A percentile compares a stretch with the other conserved stretches of the same genome.
Conservation (phyloP, 1,140 invertebrate species). For the Goniozus legneri region DNA sequence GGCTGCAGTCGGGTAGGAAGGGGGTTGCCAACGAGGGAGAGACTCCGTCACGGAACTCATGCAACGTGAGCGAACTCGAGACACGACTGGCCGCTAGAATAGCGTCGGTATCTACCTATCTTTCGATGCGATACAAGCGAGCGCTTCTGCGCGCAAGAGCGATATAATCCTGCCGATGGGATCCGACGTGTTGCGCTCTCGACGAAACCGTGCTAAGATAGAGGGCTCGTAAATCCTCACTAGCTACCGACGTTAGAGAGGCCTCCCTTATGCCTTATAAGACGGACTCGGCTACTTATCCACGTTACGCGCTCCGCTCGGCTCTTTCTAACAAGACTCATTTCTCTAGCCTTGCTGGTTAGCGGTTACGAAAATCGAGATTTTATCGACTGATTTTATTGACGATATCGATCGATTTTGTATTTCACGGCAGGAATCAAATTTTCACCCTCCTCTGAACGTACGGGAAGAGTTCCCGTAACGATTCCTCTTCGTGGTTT, state of each 20-base stretch:
- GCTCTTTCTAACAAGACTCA: constrained; percentile 13
- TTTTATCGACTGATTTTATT: no score
- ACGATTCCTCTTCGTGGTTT: neutral
- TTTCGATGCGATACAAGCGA: constrained; percentile 47
- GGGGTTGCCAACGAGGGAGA: constrained; percentile 23
- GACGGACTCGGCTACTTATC: constrained; percentile 16
- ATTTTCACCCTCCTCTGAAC: no score
- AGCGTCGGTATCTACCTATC: constrained; percentile 43
- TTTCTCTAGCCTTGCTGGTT: neutral
- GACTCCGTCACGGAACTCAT: constrained; percentile 52
- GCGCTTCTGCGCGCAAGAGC: constrained; percentile 42
- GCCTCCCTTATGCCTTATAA: constrained; percentile 41
- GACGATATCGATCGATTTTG: no score
- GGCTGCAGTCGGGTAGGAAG: neutral
- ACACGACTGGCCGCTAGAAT: constrained; percentile 39
- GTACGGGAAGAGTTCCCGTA: no score
- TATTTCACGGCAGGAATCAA: no score
- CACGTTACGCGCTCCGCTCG: constrained; percentile 8
- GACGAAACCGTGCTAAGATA: constrained; percentile 43
- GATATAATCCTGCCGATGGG: constrained; percentile 50
- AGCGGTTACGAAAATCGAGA: no score
- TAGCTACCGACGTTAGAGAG: constrained; percentile 47
- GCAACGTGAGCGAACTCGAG: constrained; percentile 41
- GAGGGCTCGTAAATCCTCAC: constrained; percentile 48
- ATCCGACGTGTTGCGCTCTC: constrained; percentile 42